Evolutionary conservation across 2,888 invertebrate species (phyloP), one percentile per base, ranked within the genome.

Genomic region (Cryptocephalus primarius): DNA sequence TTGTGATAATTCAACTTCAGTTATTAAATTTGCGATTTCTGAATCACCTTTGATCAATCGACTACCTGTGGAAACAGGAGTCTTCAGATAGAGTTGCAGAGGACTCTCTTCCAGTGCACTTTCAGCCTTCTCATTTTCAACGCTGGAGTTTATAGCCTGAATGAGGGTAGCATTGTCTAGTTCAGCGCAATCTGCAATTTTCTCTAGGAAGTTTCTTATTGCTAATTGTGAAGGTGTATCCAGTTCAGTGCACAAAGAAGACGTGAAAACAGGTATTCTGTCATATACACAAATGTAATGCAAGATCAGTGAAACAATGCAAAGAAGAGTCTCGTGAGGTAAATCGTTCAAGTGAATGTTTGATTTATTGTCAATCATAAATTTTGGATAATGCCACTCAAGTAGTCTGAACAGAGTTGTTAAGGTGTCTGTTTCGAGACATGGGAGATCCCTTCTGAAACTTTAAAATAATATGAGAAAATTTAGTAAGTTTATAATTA

Each of bases 1-100:
- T 36, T 75, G 69, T 61, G 81, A 78, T 0, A 77, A 72, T 53
- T 82, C 81, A 8, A 83, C 62, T 14, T 78, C 77, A 0, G 75
- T 74, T 52, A 72, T 74, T 39, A 83, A 58, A 4, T 72, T 68
- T 12, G 75, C 68, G 9, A 83, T 72, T 56, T 74, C 70, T 4
- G 65, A 63, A 50, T 68, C 65, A 48, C 60, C 64, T 46, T 67
- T 65, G 31, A 65, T 62, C 1, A 59, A 47, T 32, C 55, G 55
- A 33, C 47, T 51, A n/a, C 42, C 42, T 54, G 60, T 61, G 8
- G 55, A 48, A 8, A 55, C 48, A 8, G 69, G 67, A 4, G 67
- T 69, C 47, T 59, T 60, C 22, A 70, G 55, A 34, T 66, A 56
- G 32, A 62, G 64, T 33, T 63, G 59, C 43, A 70, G 52, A n/a